phyloP scores from a whole-genome alignment of 2,888 invertebrate genomes.

The Drosophila tripunctata region DNA sequence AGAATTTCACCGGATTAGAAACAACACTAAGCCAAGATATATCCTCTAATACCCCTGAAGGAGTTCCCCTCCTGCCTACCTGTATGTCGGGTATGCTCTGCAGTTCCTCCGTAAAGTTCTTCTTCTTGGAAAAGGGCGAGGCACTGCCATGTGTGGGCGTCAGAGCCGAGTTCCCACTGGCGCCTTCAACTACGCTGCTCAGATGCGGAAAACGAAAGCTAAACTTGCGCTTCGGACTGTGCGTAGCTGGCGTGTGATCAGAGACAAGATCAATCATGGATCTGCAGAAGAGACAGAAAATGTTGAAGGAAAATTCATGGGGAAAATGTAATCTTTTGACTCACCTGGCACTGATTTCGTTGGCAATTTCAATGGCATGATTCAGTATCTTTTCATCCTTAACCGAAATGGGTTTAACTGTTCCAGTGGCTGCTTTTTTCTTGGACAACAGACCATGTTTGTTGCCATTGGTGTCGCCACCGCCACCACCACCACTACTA shows the following conservation, averaged over 20 bases:
- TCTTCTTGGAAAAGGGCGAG: conserved; percentile 85
- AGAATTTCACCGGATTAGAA: conserved; percentile 59
- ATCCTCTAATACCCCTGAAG: too few species aligned
- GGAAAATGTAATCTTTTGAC: neutral
- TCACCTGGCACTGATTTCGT: conserved; percentile 93
- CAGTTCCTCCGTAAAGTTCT: conserved; percentile 96
- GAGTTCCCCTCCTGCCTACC: too few species aligned
- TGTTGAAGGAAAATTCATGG: neutral
- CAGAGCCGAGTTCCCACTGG: conserved; percentile 45
- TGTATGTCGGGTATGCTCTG: conserved; percentile 94
- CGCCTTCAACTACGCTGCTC: conserved; percentile 51
- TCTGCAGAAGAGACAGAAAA: conserved; percentile 60
- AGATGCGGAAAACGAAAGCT: conserved; percentile 89
- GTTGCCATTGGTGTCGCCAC: conserved; percentile 80
- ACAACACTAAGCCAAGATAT: neutral
- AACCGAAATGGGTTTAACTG: conserved; percentile 94
- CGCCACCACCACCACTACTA: too few species aligned
- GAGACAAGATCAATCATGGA: conserved; percentile 87
- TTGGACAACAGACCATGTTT: conserved; percentile 76
- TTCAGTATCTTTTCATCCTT: conserved; percentile 96
- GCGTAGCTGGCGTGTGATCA: conserved; percentile 86
- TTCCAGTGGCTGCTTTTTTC: conserved; percentile 83
- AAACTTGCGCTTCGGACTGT: conserved; percentile 90
- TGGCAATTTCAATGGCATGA: conserved; percentile 96
- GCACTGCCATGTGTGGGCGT: conserved; percentile 82